phyloP scores from a whole-genome alignment of 2,888 invertebrate species.

The Erannis defoliaria region DNA sequence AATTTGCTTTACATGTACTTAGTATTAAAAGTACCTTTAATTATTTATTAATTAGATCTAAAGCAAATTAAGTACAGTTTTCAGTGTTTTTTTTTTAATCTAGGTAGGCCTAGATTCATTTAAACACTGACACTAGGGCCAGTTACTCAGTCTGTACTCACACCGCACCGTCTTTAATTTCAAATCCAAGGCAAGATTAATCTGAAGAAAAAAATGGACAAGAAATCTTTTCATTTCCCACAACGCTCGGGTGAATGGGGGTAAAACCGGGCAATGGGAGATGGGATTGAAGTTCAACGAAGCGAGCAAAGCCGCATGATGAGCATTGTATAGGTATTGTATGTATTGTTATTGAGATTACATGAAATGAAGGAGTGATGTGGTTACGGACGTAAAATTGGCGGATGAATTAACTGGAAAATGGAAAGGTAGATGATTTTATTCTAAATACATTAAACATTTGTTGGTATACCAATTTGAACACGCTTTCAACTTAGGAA shows the following conservation, averaged over 20 bases:
- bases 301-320: slow-evolving; percentile 69
- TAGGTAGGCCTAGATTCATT: background rate
- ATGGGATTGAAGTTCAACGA: slow-evolving; percentile 75
- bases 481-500: too few relatives aligned
- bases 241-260: slow-evolving; percentile 59
- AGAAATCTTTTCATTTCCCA: slow-evolving; percentile 78
- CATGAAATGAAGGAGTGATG: slow-evolving; percentile 21
- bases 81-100: too few relatives aligned
- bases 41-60: too few relatives aligned
- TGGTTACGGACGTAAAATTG: slow-evolving; percentile 14
- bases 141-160: background rate
- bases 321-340: slow-evolving; percentile 64
- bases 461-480: too few relatives aligned
- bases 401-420: slow-evolving; percentile 2
- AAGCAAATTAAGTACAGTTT: too few relatives aligned
- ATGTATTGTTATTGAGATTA: slow-evolving; percentile 70
- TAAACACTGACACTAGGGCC: background rate
- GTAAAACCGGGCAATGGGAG: slow-evolving; percentile 54
- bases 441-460: background rate
- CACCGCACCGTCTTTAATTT: slow-evolving; percentile 3
- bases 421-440: background rate
- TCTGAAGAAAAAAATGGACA: slow-evolving; percentile 61
- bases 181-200: slow-evolving; percentile 43
- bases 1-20: too few relatives aligned
- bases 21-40: too few relatives aligned